Evolutionary conservation across 2,797 vertebrate genomes (phyloP), one percentile per base, ranked within the genome.

Genomic region (Myripristis murdjan): DNA sequence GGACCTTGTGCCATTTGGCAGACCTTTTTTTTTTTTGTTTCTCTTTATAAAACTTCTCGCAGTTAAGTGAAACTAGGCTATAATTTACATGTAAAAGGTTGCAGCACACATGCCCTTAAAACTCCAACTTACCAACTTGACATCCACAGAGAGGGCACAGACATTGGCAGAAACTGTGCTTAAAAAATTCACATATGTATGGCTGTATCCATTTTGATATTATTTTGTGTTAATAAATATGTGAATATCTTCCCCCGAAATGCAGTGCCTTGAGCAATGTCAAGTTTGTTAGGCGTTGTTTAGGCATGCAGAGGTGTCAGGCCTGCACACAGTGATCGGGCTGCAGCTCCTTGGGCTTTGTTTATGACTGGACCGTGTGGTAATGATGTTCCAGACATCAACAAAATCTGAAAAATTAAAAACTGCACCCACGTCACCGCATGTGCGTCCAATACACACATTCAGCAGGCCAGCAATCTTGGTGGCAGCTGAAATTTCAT

Each of bases 221-320:
- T 67, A 61, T 74, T 71, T 77, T 41, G 16, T 24, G 23, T 37
- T 72, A 35, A 79, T 51, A 49, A 83, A 76, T 70, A 74, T 84
- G 51, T 56, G 52, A 63, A 72, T 64, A 70, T 81, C 9, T 49
- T 69, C 12, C 14, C 14, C 68, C 53, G 24, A 63, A 76, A 77
- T 66, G 66, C 44, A 57, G 3, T 0, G 57, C 89, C 84, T 79
- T 28, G 7, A 83, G 82, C 63, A 35, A 78, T 75, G 79, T 68
- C 79, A 85, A 77, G 53, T 77, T 63, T 68, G 23, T 74, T 81
- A 37, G 35, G 53, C 31, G 75, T 83, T 86, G 73, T 87, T 85
- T 76, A 65, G 56, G 79, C 28, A 57, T 43, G 43, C 37, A 15
- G 72, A 80, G 74, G 71, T 78, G 64, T 67, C 43, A 55, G 70